Percentiles rank a stretch among this genome's conserved stretches.
These are phyloP conservation scores for Marisa cornuarietis DNA, from an alignment of 1,140 invertebrate species.

Conservation along the genomic window DNA sequence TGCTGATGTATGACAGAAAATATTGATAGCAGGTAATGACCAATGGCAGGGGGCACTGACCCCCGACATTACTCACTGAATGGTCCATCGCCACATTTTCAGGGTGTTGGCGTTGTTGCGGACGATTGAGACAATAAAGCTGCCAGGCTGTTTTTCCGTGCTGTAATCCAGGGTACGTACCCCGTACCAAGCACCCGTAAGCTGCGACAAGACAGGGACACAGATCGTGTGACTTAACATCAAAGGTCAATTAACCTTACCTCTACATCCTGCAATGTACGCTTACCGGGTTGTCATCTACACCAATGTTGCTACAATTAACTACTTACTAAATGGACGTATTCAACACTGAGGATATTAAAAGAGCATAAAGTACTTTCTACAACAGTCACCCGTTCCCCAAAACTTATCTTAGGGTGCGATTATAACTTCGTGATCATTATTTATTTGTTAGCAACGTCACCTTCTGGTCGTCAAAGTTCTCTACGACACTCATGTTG, in stretches of 20 bases:
- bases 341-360: not conserved
- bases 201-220: not conserved
- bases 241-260: not conserved
- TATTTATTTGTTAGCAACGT: not conserved
- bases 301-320: too few species aligned
- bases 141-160: not conserved
- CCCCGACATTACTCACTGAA: not conserved
- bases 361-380: not conserved
- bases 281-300: too few species aligned
- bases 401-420: not conserved
- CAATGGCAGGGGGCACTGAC: not conserved
- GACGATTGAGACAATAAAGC: not conserved
- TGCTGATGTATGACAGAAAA: not conserved
- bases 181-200: conserved; percentile 19
- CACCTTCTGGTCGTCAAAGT: not conserved
- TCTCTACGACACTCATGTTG: conserved; percentile 9
- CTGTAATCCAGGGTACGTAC: conserved; percentile 6
- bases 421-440: not conserved
- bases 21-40: not conserved
- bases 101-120: not conserved
- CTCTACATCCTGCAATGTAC: not conserved
- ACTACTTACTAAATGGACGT: too few species aligned
- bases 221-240: not conserved
- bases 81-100: conserved; percentile 1
- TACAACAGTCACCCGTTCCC: not conserved